Evolutionary conservation across 2,113 vertebrate genomes (phyloP).

Genomic region (Datnioides undecimradiatus): DNA sequence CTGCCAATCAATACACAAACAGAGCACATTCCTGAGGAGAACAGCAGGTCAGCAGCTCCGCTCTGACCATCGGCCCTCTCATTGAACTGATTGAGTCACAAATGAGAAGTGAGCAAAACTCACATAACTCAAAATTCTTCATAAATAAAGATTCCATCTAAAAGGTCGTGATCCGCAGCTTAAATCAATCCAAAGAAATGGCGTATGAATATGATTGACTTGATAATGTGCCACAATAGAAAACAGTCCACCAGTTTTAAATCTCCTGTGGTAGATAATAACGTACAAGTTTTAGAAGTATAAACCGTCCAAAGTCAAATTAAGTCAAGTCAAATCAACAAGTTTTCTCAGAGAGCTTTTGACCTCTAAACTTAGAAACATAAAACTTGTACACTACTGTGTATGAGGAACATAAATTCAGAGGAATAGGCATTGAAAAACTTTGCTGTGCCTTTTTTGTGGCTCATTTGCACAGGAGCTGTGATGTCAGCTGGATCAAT

Average conservation of each 20-base stretch:
- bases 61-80: slow-evolving; percentile 21
- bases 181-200: background rate
- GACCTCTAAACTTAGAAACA: background rate
- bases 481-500: background rate
- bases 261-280: background rate
- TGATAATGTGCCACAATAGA: background rate
- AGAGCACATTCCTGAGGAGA: slow-evolving; percentile 47
- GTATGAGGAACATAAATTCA: background rate
- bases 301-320: background rate
- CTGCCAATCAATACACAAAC: slow-evolving; percentile 56
- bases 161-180: background rate
- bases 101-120: background rate
- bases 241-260: too few species aligned
- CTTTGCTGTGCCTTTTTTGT: background rate
- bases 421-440: background rate
- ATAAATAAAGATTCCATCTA: background rate
- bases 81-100: background rate
- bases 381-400: background rate
- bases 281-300: background rate
- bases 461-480: background rate
- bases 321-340: background rate
- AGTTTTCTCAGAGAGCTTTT: background rate
- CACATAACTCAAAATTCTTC: background rate
- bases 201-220: background rate
- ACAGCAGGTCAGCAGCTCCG: slow-evolving; percentile 42